Conservation (phyloP, 2,797 vertebrate genomes). For the Benthosema pterotum region DNA sequence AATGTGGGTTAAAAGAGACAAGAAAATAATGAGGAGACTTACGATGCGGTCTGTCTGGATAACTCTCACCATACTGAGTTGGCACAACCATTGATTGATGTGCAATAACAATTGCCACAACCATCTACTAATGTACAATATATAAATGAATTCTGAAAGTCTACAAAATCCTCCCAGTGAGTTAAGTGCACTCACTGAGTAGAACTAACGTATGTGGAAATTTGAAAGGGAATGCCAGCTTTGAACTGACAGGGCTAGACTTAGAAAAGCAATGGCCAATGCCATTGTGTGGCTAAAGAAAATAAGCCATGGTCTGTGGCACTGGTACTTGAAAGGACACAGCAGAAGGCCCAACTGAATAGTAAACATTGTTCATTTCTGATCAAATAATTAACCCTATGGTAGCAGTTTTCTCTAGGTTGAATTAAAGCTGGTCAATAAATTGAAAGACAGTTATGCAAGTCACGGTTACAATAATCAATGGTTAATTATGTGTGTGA, state of each 20-base stretch:
- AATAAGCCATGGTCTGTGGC: slow-evolving; percentile 54
- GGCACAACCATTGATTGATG: too few relatives aligned
- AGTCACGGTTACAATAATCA: slow-evolving; percentile 30
- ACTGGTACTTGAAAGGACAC: slow-evolving; percentile 49
- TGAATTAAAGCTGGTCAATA: slow-evolving; percentile 23
- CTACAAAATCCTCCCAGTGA: too few relatives aligned
- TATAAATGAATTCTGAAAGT: too few relatives aligned
- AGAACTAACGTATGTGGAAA: too few relatives aligned
- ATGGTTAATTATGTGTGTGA: slow-evolving; percentile 42
- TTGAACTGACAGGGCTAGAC: slow-evolving; percentile 29
- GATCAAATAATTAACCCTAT: slow-evolving; percentile 53
- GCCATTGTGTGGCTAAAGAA: slow-evolving; percentile 60
- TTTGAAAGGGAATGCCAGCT: slow-evolving; percentile 27
- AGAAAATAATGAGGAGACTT: too few relatives aligned
- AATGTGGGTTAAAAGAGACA: too few relatives aligned
- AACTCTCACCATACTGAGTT: too few relatives aligned
- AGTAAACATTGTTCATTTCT: slow-evolving; percentile 42
- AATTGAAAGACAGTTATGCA: slow-evolving; percentile 13
- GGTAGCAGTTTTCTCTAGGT: background rate
- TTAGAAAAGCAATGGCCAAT: slow-evolving; percentile 31
- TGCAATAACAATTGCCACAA: too few relatives aligned
- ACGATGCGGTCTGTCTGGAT: too few relatives aligned
- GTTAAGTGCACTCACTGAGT: too few relatives aligned
- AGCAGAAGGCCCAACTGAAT: slow-evolving; percentile 34
- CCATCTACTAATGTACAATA: too few relatives aligned